Evolutionary conservation across 2,113 vertebrate genomes (phyloP).

Genomic region (Rhombomys opimus): DNA sequence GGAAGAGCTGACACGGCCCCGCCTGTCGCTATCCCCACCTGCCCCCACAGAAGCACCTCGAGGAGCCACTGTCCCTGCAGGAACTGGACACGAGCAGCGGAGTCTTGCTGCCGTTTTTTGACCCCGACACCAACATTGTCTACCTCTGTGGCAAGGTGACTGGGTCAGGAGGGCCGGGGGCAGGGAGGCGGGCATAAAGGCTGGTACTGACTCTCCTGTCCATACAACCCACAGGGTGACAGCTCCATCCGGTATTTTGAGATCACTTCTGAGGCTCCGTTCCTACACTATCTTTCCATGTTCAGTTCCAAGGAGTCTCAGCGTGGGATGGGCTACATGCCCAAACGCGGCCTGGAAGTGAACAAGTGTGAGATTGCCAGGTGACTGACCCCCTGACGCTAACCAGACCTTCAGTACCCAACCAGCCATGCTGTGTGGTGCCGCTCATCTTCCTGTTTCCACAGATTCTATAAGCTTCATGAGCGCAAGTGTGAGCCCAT

Average conservation of each 20-base stretch:
- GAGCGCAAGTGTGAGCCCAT: conserved; percentile 97
- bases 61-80: conserved; percentile 91
- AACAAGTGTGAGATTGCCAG: conserved; percentile 96
- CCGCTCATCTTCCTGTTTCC: neutral
- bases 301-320: conserved; percentile 95
- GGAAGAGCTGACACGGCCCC: neutral
- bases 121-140: conserved; percentile 93
- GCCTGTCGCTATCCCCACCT: neutral
- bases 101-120: conserved; percentile 93
- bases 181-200: neutral
- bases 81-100: conserved; percentile 95
- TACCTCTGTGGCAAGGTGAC: conserved; percentile 95
- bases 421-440: fast-evolving
- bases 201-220: neutral
- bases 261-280: conserved; percentile 93
- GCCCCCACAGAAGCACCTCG: conserved; percentile 87
- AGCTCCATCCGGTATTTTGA: conserved; percentile 96
- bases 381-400: conserved; percentile 79
- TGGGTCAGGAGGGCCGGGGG: neutral
- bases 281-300: conserved; percentile 94
- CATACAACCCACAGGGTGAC: conserved; percentile 88
- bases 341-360: conserved; percentile 94
- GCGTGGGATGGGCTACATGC: conserved; percentile 95
- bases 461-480: conserved; percentile 96
- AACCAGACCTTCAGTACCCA: neutral